Percentiles rank a stretch among this genome's conserved stretches.
phyloP scores from a whole-genome alignment of 2,113 vertebrate species.

The Peucedramus taeniatus region DNA sequence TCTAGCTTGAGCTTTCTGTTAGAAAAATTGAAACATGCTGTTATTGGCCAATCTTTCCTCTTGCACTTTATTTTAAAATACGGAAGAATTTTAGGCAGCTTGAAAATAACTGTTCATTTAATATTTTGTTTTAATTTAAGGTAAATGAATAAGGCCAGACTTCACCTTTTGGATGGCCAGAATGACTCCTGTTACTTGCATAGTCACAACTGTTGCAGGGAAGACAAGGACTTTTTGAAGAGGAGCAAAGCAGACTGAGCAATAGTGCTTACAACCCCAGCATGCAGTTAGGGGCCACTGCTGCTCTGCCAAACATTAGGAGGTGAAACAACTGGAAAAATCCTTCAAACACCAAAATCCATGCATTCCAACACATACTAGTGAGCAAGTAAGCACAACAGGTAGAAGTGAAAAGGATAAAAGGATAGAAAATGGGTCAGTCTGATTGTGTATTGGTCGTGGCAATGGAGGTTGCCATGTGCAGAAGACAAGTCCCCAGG shows the following conservation, averaged over 20 bases:
- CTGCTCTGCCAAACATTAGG: not conserved
- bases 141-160: not conserved
- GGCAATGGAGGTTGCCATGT: not conserved
- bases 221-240: not conserved
- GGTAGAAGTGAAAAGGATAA: not conserved
- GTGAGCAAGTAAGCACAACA: fast-evolving
- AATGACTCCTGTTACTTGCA: not conserved
- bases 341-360: not conserved
- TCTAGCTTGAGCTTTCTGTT: not conserved
- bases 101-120: not conserved
- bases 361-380: not conserved
- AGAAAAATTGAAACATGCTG: not conserved
- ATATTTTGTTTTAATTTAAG: not conserved
- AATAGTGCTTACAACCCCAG: not conserved
- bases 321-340: not conserved
- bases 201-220: not conserved
- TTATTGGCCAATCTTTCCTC: not conserved
- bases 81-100: not conserved
- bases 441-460: not conserved
- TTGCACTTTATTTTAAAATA: not conserved
- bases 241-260: not conserved
- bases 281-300: fast-evolving
- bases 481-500: not conserved
- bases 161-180: not conserved
- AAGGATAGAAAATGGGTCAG: no score